These are phyloP conservation scores for Haliclystus octoradiatus DNA, from an alignment of 30 jellyfish, hydroid and myxozoan genomes.

Conservation along the genomic window DNA sequence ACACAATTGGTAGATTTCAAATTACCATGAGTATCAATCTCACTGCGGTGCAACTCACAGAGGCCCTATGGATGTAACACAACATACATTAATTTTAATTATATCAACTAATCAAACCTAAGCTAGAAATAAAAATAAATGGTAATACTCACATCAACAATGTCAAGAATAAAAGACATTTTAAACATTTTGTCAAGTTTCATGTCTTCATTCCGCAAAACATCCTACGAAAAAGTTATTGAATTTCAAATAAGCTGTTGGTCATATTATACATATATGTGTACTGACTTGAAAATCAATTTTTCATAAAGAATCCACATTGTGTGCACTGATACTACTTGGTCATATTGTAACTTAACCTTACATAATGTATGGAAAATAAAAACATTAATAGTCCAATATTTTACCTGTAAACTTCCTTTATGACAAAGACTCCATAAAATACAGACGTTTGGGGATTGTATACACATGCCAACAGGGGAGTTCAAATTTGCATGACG, in stretches of 20 bases:
- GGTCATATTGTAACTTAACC: no score
- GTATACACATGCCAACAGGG: conserved; percentile 78
- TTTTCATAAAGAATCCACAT: no score
- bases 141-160: conserved; percentile 15
- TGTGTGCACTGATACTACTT: no score
- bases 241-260: no score
- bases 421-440: conserved; percentile 72
- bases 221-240: conserved; percentile 58
- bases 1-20: conserved; percentile 78
- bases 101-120: no score
- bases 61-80: conserved; percentile 10
- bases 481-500: conserved; percentile 68
- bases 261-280: no score
- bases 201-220: conserved; percentile 75
- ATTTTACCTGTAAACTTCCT: conserved; percentile 67
- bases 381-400: no score
- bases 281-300: no score
- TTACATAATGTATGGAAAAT: no score
- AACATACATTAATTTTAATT: no score
- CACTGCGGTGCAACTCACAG: conserved; percentile 83
- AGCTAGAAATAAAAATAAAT: no score
- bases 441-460: conserved; percentile 74
- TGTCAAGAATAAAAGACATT: conserved; percentile 76
- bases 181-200: conserved; percentile 75
- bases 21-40: conserved; percentile 81